A percentile compares a stretch with the other conserved stretches of the same genome.
These are phyloP conservation scores for Datnioides undecimradiatus DNA, from an alignment of 2,113 vertebrate genomes.

Conservation along the genomic window DNA sequence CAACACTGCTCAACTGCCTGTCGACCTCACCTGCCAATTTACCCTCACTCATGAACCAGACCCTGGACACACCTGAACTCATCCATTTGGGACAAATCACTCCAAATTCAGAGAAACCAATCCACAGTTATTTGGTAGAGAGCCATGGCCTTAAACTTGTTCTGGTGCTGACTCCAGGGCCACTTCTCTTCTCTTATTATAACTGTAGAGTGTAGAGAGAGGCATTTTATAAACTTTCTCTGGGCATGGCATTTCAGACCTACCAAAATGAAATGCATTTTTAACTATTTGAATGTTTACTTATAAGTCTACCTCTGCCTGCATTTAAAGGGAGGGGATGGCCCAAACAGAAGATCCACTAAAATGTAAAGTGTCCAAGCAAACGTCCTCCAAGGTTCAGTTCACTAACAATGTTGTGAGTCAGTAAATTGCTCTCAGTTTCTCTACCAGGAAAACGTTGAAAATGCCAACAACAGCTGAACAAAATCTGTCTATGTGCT, in stretches of 20 bases:
- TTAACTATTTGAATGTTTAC: slow-evolving; percentile 15
- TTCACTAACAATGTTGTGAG: slow-evolving; percentile 4
- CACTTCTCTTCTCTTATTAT: background rate
- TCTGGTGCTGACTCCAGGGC: background rate
- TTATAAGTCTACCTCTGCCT: background rate
- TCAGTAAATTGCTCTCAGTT: slow-evolving; percentile 16
- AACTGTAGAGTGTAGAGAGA: background rate
- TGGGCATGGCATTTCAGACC: background rate
- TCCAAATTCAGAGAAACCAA: background rate
- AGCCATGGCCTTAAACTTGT: background rate
- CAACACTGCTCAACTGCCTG: background rate
- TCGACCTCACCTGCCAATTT: background rate
- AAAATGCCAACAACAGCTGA: background rate
- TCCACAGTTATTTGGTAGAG: background rate
- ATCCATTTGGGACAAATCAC: background rate
- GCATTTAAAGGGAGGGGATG: background rate
- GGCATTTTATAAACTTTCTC: background rate
- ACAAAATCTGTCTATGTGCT: background rate
- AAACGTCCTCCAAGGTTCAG: background rate
- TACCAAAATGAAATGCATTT: slow-evolving; percentile 3
- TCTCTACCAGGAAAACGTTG: background rate
- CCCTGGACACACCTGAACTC: background rate
- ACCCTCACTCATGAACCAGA: background rate
- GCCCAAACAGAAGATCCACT: slow-evolving; percentile 18
- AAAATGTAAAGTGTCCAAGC: slow-evolving; percentile 33